These are phyloP conservation scores for Sylvia atricapilla DNA, from an alignment of 2,113 vertebrate species.

Conservation along the genomic window DNA sequence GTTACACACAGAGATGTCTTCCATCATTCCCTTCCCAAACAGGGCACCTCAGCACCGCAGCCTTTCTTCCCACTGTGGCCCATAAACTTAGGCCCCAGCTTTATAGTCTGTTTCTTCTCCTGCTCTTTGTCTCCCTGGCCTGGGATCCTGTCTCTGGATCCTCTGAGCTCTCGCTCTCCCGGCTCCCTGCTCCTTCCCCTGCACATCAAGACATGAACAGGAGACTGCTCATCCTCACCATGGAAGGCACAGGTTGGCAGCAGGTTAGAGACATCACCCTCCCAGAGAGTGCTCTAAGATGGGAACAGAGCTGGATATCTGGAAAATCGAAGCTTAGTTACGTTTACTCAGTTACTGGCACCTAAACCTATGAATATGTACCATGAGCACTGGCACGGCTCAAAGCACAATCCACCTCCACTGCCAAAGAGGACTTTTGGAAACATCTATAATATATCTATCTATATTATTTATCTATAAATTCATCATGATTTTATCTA, in stretches of 20 bases:
- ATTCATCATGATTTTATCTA: background rate
- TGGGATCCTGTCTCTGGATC: background rate
- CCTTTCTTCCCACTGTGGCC: background rate
- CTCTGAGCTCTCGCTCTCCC: background rate
- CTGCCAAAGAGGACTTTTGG: background rate
- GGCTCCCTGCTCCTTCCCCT: background rate
- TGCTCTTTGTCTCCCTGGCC: background rate
- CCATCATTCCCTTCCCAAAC: background rate
- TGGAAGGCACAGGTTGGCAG: background rate
- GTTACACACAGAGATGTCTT: background rate
- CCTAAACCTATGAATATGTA: background rate
- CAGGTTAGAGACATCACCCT: background rate
- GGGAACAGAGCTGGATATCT: background rate
- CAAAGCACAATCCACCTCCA: background rate
- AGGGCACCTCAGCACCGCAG: background rate
- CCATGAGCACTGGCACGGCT: background rate
- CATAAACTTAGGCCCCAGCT: background rate
- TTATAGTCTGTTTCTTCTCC: accelerated
- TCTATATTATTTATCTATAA: background rate
- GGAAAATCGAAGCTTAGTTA: background rate
- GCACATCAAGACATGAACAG: accelerated
- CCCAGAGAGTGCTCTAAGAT: background rate
- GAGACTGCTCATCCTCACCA: background rate
- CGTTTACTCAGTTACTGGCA: background rate
- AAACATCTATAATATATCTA: background rate